Base-by-base conservation (phyloP, 2,888 invertebrate species). In the Ectemnius cavifrons region DNA sequence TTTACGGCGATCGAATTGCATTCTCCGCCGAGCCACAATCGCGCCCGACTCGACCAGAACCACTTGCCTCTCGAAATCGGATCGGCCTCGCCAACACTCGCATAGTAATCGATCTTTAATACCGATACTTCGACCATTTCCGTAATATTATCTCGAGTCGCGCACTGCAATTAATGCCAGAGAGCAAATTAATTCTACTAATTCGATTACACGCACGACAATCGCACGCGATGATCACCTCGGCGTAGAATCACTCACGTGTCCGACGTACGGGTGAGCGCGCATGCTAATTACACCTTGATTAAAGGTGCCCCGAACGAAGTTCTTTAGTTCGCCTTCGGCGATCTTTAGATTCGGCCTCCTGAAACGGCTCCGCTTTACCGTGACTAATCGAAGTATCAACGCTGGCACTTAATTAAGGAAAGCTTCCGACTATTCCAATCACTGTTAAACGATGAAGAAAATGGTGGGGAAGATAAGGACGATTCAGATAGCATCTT, bases 1-100 rank as follows among this genome's bases (percentile, higher is more conserved):
- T 80, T 80, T 76, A 78, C 64, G 80, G 76, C 46, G 49, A 28
- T 66, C 63, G 14, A 76, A 64, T 73, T 76, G 80, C 80, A 80
- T 80, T 80, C 80, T 80, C 76, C 67, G 76, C n/a, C 68, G 76
- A 52, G 76, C 78, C 72, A 71, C 69, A 59, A 52, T 64, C 71
- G 63, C 8, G 56, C 68, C 69, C 68, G 47, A 28, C 18, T 23
- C 45, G 45, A 59, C 23, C 58, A 59, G 46, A 27, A 49, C 37
- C 62, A 62, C 59, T 71, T 60, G 49, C 37, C 68, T 67, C 66
- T 68, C 27, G 68, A 80, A 80, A 73, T 75, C 77, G 71, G 52
- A 67, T 75, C 52, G 52, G 14, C 14, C 52, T 52, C 16, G 52
- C n/a, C 14, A 13, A 52, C 37, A 37, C 52, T 6, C 52, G 52